phyloP scores from a whole-genome alignment of 2,797 vertebrate genomes.

The Thalassophryne amazonica region DNA sequence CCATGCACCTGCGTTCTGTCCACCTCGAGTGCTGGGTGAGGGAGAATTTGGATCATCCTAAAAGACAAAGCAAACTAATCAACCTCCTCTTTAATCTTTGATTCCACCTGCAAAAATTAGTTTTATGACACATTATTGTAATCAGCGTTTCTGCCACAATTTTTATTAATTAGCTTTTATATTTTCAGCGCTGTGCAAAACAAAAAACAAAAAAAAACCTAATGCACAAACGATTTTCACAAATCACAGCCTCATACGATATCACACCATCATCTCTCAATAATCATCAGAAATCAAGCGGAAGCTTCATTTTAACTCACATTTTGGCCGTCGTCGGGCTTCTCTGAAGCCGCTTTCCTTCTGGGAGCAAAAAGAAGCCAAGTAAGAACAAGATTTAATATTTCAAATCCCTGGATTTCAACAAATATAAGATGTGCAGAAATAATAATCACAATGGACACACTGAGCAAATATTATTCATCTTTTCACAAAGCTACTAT shows the following conservation, averaged over 20 bases:
- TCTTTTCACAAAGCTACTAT: no score
- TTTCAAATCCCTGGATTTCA: background rate
- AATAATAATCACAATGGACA: no score
- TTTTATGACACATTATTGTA: background rate
- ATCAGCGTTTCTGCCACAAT: background rate
- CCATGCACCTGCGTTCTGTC: slow-evolving; percentile 90
- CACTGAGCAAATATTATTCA: no score
- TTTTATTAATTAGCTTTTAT: background rate
- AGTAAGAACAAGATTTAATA: slow-evolving; percentile 30
- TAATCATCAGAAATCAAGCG: background rate
- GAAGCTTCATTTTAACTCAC: slow-evolving; percentile 73
- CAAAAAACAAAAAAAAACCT: background rate
- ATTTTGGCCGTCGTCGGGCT: slow-evolving; percentile 92
- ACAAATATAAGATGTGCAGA: background rate
- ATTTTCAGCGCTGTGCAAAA: background rate
- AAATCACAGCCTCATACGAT: background rate
- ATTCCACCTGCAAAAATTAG: background rate
- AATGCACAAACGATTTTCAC: no score
- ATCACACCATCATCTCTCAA: background rate
- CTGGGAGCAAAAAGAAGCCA: slow-evolving; percentile 71
- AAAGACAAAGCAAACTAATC: slow-evolving; percentile 1
- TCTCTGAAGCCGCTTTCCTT: slow-evolving; percentile 96
- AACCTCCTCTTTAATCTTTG: background rate
- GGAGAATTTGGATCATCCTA: slow-evolving; percentile 91
- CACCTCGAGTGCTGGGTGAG: slow-evolving; percentile 79